Conservation (phyloP, 2,888 invertebrate species). For the Lysandra bellargus region DNA sequence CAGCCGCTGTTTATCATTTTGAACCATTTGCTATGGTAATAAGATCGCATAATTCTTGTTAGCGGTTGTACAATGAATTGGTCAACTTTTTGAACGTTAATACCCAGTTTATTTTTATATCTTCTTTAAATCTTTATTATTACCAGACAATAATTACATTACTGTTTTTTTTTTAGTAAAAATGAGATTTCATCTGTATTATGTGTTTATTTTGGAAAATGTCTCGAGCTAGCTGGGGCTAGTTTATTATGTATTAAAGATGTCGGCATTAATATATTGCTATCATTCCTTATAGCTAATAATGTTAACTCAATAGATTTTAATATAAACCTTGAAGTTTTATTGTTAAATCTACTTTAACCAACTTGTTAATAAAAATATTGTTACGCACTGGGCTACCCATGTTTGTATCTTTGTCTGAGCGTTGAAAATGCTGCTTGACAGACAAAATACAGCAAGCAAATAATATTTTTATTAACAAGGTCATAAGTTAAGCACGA, state of each 20-base stretch:
- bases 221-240: neutral
- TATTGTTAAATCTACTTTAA: slow-evolving; percentile 7
- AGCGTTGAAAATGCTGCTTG: neutral
- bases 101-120: neutral
- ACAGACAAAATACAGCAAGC: neutral
- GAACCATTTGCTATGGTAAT: neutral
- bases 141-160: neutral
- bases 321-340: slow-evolving; percentile 17
- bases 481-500: neutral
- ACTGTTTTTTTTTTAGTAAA: neutral
- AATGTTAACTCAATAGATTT: slow-evolving; percentile 22
- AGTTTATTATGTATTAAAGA: neutral
- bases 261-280: slow-evolving; percentile 18
- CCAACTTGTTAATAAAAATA: neutral
- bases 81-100: neutral
- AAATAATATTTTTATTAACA: neutral
- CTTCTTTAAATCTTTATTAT: neutral
- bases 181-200: neutral
- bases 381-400: too few relatives aligned
- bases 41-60: neutral
- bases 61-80: neutral
- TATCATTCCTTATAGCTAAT: slow-evolving; percentile 21
- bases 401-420: too few relatives aligned
- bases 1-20: neutral
- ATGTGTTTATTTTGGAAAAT: neutral